Evolutionary conservation across 2,888 invertebrate species (phyloP).

Genomic region (Pardosa pseudoannulata): DNA sequence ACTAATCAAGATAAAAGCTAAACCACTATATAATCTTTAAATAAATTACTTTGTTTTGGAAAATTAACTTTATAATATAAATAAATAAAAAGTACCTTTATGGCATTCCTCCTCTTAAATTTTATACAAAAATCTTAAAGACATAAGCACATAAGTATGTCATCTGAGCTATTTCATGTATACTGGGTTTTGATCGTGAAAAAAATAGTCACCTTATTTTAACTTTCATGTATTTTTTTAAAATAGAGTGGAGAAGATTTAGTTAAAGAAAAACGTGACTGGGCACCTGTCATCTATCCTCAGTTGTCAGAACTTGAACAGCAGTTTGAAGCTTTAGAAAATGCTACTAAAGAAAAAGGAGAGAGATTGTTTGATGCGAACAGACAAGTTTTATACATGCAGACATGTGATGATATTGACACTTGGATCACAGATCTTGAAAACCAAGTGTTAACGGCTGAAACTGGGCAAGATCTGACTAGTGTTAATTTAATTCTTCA

Average conservation of each 20-base stretch:
- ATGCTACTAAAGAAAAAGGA: conserved; percentile 88
- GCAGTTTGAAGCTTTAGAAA: conserved; percentile 94
- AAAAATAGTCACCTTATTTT: too few species aligned
- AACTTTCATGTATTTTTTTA: too few species aligned
- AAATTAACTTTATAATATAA: too few species aligned
- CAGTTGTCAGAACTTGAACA: conserved; percentile 91
- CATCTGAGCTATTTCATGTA: too few species aligned
- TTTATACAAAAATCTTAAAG: too few species aligned
- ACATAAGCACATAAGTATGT: too few species aligned
- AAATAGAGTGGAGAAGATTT: conserved; percentile 90
- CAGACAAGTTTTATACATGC: conserved; percentile 89
- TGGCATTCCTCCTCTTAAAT: too few species aligned
- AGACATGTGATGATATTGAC: conserved; percentile 98
- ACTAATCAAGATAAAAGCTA: too few species aligned
- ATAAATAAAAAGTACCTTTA: too few species aligned
- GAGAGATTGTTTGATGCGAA: conserved; percentile 98
- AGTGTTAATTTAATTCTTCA: conserved; percentile 99
- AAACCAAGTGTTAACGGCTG: conserved; percentile 96
- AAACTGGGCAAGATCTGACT: conserved; percentile 94
- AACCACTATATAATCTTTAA: too few species aligned
- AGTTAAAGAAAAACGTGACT: conserved; percentile 95
- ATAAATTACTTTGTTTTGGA: too few species aligned
- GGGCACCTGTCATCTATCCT: conserved; percentile 92
- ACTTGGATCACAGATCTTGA: conserved; percentile 99
- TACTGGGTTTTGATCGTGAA: too few species aligned